Evolutionary conservation across 1,140 invertebrate genomes (phyloP).

Genomic region (Papilio helenus): DNA sequence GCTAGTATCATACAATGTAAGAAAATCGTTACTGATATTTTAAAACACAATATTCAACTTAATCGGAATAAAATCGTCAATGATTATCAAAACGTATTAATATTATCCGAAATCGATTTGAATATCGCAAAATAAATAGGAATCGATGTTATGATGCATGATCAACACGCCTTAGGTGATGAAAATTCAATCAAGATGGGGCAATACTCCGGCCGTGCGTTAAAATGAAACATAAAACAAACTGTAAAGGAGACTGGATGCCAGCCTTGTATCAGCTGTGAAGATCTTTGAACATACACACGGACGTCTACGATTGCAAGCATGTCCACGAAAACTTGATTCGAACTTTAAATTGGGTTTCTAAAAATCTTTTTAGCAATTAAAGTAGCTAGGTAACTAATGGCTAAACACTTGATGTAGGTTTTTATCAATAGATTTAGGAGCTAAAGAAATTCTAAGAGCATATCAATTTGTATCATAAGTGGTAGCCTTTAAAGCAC

Average conservation of each 20-base stretch:
- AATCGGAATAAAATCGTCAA: too few species aligned
- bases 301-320: constrained; percentile 10
- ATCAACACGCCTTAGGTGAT: constrained; percentile 47
- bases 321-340: neutral
- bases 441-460: too few species aligned
- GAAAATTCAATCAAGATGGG: constrained; percentile 65
- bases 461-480: too few species aligned
- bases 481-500: too few species aligned
- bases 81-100: neutral
- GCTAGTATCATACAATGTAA: too few species aligned
- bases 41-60: too few species aligned
- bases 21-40: too few species aligned
- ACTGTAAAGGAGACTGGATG: constrained; percentile 60
- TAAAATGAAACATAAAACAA: constrained; percentile 66
- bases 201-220: constrained; percentile 57
- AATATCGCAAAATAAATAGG: constrained; percentile 36
- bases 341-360: too few species aligned
- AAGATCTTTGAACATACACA: constrained; percentile 56
- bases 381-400: too few species aligned
- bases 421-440: too few species aligned
- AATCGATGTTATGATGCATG: constrained; percentile 38
- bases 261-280: constrained; percentile 56
- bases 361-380: too few species aligned
- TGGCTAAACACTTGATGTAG: too few species aligned
- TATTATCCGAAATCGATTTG: neutral